Conservation (phyloP, 2,113 vertebrate genomes). For the Zosterops lateralis region DNA sequence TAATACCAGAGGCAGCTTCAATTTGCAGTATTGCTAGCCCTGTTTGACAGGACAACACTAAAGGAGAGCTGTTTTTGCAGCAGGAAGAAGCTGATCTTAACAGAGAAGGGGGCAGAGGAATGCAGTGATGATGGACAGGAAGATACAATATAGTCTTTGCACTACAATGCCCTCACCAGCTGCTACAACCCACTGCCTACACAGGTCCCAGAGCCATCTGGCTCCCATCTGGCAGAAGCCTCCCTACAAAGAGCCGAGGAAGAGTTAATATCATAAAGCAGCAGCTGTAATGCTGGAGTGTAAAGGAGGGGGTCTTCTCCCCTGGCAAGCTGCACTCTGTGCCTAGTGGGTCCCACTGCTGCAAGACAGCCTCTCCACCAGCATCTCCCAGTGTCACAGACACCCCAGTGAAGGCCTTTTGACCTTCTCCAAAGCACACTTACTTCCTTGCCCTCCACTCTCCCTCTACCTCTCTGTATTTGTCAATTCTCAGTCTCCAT, state of each 20-base stretch:
- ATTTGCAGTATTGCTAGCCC: not conserved
- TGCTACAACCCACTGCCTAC: not conserved
- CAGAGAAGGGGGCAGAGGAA: not conserved
- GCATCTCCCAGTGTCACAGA: not conserved
- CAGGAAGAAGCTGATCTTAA: not conserved
- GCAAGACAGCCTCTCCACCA: not conserved
- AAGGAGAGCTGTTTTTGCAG: not conserved
- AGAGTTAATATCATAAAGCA: not conserved
- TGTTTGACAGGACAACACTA: not conserved
- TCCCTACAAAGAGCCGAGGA: not conserved
- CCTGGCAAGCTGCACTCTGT: not conserved
- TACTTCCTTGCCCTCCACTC: not conserved
- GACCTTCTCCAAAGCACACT: not conserved
- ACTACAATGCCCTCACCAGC: not conserved
- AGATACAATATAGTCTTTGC: not conserved
- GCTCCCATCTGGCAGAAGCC: constrained; percentile 1
- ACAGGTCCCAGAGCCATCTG: not conserved
- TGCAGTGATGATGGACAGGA: not conserved
- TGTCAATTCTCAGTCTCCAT: not conserved
- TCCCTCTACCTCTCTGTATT: not conserved
- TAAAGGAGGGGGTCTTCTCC: not conserved
- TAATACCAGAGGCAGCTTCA: not conserved
- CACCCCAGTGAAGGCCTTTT: not conserved
- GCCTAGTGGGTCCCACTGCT: not conserved
- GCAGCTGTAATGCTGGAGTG: not conserved